Conservation (phyloP, 2,113 vertebrate genomes). For the Thinocorus orbignyianus region DNA sequence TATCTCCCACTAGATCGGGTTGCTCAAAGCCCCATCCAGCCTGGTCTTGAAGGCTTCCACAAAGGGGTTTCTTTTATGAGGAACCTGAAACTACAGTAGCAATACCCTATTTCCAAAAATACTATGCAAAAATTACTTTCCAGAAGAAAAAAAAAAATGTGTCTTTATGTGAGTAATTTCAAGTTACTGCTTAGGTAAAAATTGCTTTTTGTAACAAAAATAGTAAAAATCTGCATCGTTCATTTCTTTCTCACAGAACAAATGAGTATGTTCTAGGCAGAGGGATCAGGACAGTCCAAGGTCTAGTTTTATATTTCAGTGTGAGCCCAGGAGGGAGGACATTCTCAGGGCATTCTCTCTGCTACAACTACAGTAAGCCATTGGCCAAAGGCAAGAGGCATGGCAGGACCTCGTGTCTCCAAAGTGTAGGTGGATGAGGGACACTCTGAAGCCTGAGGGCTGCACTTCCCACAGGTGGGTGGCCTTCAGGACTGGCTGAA, state of each 20-base stretch:
- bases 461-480: neutral
- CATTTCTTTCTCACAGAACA: neutral
- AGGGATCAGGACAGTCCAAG: neutral
- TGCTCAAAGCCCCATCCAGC: too few relatives aligned
- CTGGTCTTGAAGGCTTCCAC: too few relatives aligned
- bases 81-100: neutral
- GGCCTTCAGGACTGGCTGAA: neutral
- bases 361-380: neutral
- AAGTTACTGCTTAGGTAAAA: neutral
- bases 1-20: too few relatives aligned
- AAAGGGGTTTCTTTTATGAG: neutral
- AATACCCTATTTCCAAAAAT: neutral
- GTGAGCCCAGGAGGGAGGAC: neutral
- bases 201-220: neutral
- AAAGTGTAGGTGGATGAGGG: fast-evolving
- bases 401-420: fast-evolving
- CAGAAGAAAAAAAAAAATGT: neutral
- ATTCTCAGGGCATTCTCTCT: neutral
- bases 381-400: neutral
- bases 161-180: neutral
- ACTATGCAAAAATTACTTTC: neutral
- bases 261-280: neutral
- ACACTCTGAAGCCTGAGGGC: neutral
- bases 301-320: neutral
- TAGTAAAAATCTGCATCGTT: fast-evolving